Percentiles rank a stretch among this genome's conserved stretches.
phyloP scores from a whole-genome alignment of 1,140 invertebrate genomes.

The Trichoplusia ni region DNA sequence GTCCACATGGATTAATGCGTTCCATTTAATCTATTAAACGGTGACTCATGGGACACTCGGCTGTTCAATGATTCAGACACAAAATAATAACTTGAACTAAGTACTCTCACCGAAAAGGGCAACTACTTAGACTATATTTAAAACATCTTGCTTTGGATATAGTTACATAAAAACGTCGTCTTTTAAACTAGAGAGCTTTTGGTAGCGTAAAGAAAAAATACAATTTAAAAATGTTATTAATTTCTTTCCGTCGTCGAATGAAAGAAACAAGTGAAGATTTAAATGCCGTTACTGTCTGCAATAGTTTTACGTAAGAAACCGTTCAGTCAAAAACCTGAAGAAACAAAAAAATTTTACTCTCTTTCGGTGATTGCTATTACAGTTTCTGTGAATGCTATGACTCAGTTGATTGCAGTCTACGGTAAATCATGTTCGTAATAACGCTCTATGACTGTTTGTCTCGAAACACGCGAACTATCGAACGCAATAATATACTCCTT shows the following conservation, averaged over 20 bases:
- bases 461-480: slow-evolving; percentile 14
- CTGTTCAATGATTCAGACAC: not conserved
- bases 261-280: too few species aligned
- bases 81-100: too few species aligned
- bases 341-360: slow-evolving; percentile 15
- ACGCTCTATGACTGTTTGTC: slow-evolving; percentile 3
- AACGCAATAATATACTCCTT: slow-evolving; percentile 10
- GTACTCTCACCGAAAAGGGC: too few species aligned
- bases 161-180: too few species aligned
- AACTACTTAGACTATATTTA: too few species aligned
- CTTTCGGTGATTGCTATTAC: slow-evolving; percentile 6
- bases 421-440: slow-evolving; percentile 11
- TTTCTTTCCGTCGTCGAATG: too few species aligned
- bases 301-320: not conserved
- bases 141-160: too few species aligned
- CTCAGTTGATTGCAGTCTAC: too few species aligned
- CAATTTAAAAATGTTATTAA: too few species aligned
- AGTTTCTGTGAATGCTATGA: slow-evolving; percentile 1
- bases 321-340: not conserved
- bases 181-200: too few species aligned
- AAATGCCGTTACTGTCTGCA: not conserved
- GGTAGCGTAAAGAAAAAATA: too few species aligned
- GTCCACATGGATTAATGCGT: slow-evolving; percentile 66
- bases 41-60: slow-evolving; percentile 42
- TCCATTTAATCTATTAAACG: slow-evolving; percentile 73